Evolutionary conservation across 1,140 invertebrate genomes (phyloP).

Genomic region (Dendroctonus ponderosae): DNA sequence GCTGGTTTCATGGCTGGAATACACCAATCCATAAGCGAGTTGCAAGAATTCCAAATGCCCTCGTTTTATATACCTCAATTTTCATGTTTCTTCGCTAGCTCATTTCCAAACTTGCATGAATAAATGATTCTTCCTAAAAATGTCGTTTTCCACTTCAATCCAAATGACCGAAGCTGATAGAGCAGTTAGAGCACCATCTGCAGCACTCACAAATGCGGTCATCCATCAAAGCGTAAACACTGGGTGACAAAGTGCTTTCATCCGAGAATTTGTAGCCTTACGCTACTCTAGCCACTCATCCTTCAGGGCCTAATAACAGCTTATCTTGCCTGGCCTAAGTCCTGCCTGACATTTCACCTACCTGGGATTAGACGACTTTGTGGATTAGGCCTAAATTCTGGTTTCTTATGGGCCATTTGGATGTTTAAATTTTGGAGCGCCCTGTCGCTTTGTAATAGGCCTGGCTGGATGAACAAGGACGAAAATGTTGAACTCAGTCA

Average conservation of each 20-base stretch:
- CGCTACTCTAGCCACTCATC: conserved; percentile 6
- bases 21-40: too few relatives aligned
- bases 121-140: too few relatives aligned
- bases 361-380: conserved; percentile 3
- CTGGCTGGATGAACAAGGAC: too few relatives aligned
- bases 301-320: conserved; percentile 14
- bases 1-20: too few relatives aligned
- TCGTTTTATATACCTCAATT: too few relatives aligned
- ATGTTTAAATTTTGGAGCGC: background rate
- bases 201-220: conserved; percentile 10
- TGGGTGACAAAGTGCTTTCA: conserved; percentile 22
- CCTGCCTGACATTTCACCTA: conserved; percentile 2
- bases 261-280: conserved; percentile 18
- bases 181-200: conserved; percentile 17
- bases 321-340: conserved; percentile 9
- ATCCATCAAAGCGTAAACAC: conserved; percentile 25
- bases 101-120: too few relatives aligned
- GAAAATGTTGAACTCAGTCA: too few relatives aligned
- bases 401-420: background rate
- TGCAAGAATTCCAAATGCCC: too few relatives aligned
- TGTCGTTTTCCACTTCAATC: background rate
- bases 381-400: conserved; percentile 3
- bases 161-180: conserved; percentile 4
- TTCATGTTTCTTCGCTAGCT: too few relatives aligned
- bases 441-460: too few relatives aligned